A percentile compares a stretch with the other conserved stretches of the same genome.
Conservation (phyloP, 2,888 invertebrate species). For the Nasonovia ribisnigri region DNA sequence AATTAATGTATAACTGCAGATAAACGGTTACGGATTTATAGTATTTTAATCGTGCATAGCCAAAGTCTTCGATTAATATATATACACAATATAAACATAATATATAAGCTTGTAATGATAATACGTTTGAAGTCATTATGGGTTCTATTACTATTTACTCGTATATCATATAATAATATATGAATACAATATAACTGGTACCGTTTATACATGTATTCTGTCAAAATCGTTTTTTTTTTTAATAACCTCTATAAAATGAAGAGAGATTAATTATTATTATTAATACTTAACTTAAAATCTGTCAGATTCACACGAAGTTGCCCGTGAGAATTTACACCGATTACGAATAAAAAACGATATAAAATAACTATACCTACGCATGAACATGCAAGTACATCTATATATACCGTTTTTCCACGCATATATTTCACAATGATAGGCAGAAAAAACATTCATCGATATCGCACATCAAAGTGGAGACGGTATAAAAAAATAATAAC, state of each 20-base stretch:
- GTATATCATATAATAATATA: not conserved
- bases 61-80: not conserved
- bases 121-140: not conserved
- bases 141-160: not conserved
- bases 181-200: not conserved
- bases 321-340: constrained; percentile 33
- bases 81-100: not conserved
- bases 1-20: not conserved
- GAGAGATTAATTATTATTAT: constrained; percentile 18
- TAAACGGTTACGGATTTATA: not conserved
- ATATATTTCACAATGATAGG: not conserved
- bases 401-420: not conserved
- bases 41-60: not conserved
- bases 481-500: not conserved
- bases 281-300: constrained; percentile 19
- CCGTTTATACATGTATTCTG: not conserved
- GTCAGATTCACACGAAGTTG: constrained; percentile 23
- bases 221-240: not conserved
- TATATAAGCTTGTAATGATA: not conserved
- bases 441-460: not conserved
- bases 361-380: not conserved
- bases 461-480: not conserved
- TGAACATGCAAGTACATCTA: not conserved
- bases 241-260: not conserved
- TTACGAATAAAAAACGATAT: not conserved